Percentiles rank a stretch among this genome's conserved stretches.
Conservation (phyloP, 1,140 invertebrate species). For the Zelostemma sp. region DNA sequence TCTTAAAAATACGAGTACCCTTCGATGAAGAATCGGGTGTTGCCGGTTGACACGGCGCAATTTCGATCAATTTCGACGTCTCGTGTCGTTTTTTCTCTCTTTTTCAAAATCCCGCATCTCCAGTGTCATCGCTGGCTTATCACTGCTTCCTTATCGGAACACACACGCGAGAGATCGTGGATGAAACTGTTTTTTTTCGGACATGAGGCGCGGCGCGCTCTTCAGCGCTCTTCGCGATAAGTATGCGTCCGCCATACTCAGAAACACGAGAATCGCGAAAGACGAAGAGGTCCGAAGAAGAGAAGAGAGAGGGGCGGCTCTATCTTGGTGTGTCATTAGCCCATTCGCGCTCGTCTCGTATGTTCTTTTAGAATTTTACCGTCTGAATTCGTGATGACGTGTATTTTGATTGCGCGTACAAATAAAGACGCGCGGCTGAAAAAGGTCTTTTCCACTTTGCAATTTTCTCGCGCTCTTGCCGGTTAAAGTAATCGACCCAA, state of each 20-base stretch:
- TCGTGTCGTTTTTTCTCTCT: neutral
- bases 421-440: too few species aligned
- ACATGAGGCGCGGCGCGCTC: conserved; percentile 1
- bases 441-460: too few species aligned
- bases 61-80: neutral
- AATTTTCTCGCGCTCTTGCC: too few species aligned
- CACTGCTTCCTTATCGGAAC: neutral
- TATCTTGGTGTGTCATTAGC: neutral
- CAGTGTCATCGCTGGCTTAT: neutral
- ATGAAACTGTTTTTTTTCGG: neutral
- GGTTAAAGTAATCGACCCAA: too few species aligned
- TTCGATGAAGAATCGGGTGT: neutral
- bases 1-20: neutral
- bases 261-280: neutral
- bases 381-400: neutral
- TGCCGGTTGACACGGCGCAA: neutral
- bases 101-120: neutral
- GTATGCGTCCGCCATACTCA: neutral
- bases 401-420: neutral
- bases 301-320: neutral
- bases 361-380: neutral
- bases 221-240: conserved; percentile 1
- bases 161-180: neutral
- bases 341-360: neutral
- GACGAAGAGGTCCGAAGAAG: neutral